A percentile compares a stretch with the other conserved stretches of the same genome.
Conservation (phyloP, 2,888 invertebrate genomes). For the Heliconius cydno region DNA sequence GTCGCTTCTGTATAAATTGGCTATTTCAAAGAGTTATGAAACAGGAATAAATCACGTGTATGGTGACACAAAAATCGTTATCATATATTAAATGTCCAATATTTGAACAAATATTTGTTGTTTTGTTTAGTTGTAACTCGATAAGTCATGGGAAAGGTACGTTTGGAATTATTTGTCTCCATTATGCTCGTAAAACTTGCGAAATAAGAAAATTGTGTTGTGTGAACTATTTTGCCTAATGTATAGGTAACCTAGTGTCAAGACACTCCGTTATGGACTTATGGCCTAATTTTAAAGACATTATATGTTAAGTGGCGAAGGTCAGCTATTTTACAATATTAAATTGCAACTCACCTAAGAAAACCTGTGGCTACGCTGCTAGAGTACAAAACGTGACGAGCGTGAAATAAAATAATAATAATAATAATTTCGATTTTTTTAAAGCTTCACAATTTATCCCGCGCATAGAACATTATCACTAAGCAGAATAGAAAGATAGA, state of each 20-base stretch:
- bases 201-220: background rate
- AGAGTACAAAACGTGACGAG: no score
- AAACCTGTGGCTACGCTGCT: no score
- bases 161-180: conserved; percentile 10
- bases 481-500: background rate
- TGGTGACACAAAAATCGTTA: conserved; percentile 44
- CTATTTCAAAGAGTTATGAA: conserved; percentile 45
- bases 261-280: no score
- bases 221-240: no score
- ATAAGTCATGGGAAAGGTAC: background rate
- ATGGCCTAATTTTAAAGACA: no score
- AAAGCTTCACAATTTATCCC: background rate
- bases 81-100: conserved; percentile 42
- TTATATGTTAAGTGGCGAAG: no score
- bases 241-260: no score
- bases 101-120: conserved; percentile 38
- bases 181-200: background rate
- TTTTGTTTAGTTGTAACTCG: conserved; percentile 24
- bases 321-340: background rate
- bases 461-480: background rate
- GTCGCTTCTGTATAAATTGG: conserved; percentile 44
- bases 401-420: no score
- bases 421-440: no score
- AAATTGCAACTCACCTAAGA: background rate
- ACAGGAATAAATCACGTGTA: conserved; percentile 39